phyloP scores from a whole-genome alignment of 2,888 invertebrate species.

The Eretmocerus hayati region DNA sequence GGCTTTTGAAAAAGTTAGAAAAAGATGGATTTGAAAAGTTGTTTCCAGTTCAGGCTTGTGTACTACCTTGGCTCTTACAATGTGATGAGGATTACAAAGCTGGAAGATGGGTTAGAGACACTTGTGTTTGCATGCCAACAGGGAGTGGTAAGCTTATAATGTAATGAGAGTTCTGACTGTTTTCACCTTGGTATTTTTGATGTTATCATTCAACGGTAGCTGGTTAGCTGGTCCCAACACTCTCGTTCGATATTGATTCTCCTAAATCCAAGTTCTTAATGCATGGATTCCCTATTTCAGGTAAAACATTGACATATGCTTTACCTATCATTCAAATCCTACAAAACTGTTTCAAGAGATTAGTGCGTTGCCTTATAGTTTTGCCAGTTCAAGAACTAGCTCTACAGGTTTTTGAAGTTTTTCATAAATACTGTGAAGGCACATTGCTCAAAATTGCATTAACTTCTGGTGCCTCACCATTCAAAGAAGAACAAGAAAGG shows the following conservation, averaged over 20 bases:
- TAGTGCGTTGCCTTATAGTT: slow-evolving; percentile 79
- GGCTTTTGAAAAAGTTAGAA: slow-evolving; percentile 57
- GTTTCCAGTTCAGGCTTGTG: slow-evolving; percentile 78
- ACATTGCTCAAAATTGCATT: slow-evolving; percentile 66
- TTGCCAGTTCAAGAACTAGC: slow-evolving; percentile 91
- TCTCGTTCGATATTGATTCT: too few species aligned
- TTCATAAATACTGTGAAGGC: slow-evolving; percentile 61
- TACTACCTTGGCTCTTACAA: slow-evolving; percentile 70
- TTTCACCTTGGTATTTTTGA: too few species aligned
- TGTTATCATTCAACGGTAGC: too few species aligned
- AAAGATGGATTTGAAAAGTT: slow-evolving; percentile 67
- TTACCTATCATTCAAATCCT: slow-evolving; percentile 75
- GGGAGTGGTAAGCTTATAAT: slow-evolving; percentile 86
- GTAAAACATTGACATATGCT: slow-evolving; percentile 88
- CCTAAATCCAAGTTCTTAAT: too few species aligned
- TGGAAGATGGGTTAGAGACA: slow-evolving; percentile 69
- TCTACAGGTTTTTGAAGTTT: slow-evolving; percentile 78
- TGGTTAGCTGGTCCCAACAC: too few species aligned
- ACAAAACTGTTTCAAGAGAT: slow-evolving; percentile 55
- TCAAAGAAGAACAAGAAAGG: slow-evolving; percentile 58
- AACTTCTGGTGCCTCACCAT: slow-evolving; percentile 61
- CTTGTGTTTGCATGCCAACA: slow-evolving; percentile 95
- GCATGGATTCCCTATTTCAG: too few species aligned
- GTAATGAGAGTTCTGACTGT: too few species aligned
- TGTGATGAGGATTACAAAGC: slow-evolving; percentile 54